These are phyloP conservation scores for Oxystoma pomonae DNA, from an alignment of 2,888 invertebrate species.

Conservation along the genomic window DNA sequence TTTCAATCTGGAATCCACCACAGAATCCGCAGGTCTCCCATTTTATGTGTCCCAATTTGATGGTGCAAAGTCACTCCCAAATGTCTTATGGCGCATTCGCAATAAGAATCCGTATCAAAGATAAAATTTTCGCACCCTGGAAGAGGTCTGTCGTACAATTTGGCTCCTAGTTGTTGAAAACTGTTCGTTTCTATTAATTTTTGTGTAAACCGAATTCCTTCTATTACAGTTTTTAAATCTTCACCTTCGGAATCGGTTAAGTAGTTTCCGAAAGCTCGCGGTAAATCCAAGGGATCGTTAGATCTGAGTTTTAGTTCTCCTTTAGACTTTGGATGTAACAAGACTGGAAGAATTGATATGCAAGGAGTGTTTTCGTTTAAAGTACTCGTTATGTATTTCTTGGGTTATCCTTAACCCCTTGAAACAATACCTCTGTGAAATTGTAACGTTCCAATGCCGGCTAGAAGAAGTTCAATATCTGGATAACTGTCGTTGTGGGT, in stretches of 20 bases:
- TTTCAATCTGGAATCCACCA: conserved; percentile 60
- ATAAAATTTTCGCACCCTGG: conserved; percentile 52
- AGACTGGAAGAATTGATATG: conserved; percentile 52
- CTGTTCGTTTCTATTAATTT: neutral
- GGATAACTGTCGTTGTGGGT: conserved; percentile 52
- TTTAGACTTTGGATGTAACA: conserved; percentile 54
- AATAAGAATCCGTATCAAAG: conserved; percentile 59
- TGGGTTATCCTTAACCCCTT: conserved; percentile 14
- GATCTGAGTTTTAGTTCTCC: conserved; percentile 52
- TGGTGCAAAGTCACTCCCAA: conserved; percentile 62
- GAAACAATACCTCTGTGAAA: conserved; percentile 17
- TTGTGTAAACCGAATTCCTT: conserved; percentile 47
- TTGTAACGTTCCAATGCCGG: conserved; percentile 50
- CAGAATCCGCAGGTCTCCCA: conserved; percentile 56
- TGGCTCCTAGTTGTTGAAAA: neutral
- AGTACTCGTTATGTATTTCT: conserved; percentile 52
- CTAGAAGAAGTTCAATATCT: conserved; percentile 61
- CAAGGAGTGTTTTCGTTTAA: conserved; percentile 47
- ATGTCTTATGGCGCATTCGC: conserved; percentile 61
- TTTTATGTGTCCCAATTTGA: conserved; percentile 58
- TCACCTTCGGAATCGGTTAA: conserved; percentile 49
- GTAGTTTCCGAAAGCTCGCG: conserved; percentile 59
- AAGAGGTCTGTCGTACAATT: conserved; percentile 43
- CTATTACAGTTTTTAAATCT: conserved; percentile 48
- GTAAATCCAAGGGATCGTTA: conserved; percentile 55